Evolutionary conservation across 2,113 vertebrate genomes (phyloP).

Genomic region (Ibidorhyncha struthersii): DNA sequence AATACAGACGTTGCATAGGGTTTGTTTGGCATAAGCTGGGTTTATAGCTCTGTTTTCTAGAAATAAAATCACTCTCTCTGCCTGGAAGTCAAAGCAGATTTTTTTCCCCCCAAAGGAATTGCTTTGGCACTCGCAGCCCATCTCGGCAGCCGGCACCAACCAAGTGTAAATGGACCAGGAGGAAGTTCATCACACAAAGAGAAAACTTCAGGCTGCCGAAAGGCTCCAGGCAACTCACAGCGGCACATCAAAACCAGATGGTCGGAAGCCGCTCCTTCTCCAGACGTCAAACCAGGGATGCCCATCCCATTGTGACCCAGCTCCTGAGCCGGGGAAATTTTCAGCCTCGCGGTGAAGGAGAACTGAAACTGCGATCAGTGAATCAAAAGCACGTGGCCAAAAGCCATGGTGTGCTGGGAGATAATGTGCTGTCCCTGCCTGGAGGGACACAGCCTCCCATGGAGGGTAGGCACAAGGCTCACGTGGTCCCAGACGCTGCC

Average conservation of each 20-base stretch:
- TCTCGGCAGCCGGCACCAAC: neutral
- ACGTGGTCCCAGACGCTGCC: neutral
- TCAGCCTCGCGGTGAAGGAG: neutral
- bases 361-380: neutral
- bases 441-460: neutral
- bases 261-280: neutral
- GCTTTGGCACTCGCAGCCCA: neutral
- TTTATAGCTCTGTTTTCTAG: constrained; percentile 44
- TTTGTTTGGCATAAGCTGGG: neutral
- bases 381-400: neutral
- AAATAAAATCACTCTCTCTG: neutral
- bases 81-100: neutral
- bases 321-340: neutral
- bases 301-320: neutral
- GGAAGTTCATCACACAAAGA: neutral
- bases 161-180: neutral
- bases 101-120: neutral
- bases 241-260: neutral
- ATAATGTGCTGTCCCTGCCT: neutral
- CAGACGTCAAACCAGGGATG: neutral
- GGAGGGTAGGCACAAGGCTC: neutral
- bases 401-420: neutral
- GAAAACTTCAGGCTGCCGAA: neutral
- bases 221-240: neutral
- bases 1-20: neutral